A percentile compares a stretch with the other conserved stretches of the same genome.
These are phyloP conservation scores for Leguminivora glycinivorella DNA, from an alignment of 1,140 invertebrate species.

Conservation along the genomic window DNA sequence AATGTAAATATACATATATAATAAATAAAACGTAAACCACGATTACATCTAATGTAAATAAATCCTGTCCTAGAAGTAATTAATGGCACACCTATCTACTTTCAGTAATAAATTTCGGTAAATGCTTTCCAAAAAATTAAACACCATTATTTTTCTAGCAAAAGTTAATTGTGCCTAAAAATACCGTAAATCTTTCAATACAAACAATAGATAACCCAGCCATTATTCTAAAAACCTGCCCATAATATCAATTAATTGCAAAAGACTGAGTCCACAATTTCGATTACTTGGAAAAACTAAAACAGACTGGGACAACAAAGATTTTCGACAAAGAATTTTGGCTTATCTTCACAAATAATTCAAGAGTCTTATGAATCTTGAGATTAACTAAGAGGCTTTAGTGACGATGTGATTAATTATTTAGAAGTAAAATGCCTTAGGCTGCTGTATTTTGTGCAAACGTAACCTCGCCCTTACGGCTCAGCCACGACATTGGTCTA, in stretches of 20 bases:
- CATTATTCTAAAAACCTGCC: not conserved
- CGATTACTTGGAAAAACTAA: not conserved
- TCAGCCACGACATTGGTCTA: too few species aligned
- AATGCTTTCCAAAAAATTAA: not conserved
- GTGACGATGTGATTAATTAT: constrained; percentile 18
- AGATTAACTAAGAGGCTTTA: constrained; percentile 25
- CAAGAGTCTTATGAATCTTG: constrained; percentile 14
- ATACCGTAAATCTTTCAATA: not conserved
- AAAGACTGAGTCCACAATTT: not conserved
- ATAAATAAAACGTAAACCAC: not conserved
- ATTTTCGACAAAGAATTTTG: constrained; percentile 6
- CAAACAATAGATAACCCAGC: not conserved
- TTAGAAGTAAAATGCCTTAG: not conserved
- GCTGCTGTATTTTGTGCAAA: not conserved
- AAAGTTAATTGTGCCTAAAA: constrained; percentile 10
- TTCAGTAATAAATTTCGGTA: not conserved
- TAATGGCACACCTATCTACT: not conserved
- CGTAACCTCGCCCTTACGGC: not conserved
- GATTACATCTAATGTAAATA: not conserved
- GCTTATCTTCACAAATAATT: constrained; percentile 18
- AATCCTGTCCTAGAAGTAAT: not conserved
- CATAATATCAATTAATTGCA: not conserved
- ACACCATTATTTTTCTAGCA: not conserved
- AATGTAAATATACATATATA: too few species aligned
- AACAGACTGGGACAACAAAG: not conserved